Evolutionary conservation across 1,140 invertebrate genomes (phyloP), one percentile per base, ranked within the genome.

Genomic region (Drosophila funebris): DNA sequence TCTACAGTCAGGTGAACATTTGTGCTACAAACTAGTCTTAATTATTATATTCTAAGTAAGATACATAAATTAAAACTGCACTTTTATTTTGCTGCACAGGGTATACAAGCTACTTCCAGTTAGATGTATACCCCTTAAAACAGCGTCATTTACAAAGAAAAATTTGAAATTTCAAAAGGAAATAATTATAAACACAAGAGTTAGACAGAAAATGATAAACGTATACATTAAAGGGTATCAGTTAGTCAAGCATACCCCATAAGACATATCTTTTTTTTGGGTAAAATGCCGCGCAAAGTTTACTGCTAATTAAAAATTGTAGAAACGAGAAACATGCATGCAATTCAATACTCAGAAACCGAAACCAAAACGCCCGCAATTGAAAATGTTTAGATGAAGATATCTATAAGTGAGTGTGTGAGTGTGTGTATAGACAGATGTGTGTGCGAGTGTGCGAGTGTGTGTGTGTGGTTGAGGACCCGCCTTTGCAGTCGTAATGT

Each of bases 251-350:
- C 61, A 56, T 0, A 0, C 9, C 2, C 6, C 4, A 0, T 1
- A 22, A 37, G n/a, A 48, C 6, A 33, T 22, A 5, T 61, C 44
- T 37, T 37, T 72, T 69, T 57, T 73, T 81, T 73, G 41, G 46
- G 43, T 63, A 43, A 70, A 77, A 78, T 50, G 56, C 48, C 74
- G 66, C 77, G 78, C 82, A 82, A 87, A 87, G 83, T 87, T 87
- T 87, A 87, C 82, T 87, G 82, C 82, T 87, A 87, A 87, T 87
- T 87, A 87, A 88, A 87, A 88, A 87, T 79, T 87, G 82, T 88
- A 57, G 71, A 87, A 87, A 87, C 78, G 57, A 87, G 72, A 78
- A 88, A 88, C 82, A 88, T 87, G 83, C 83, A 87, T 82, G 82
- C 82, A 87, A 85, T 76, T 66, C 74, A 87, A 85, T 87, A 71